Percentiles rank a stretch among this genome's conserved stretches.
Conservation (phyloP, 2,113 vertebrate genomes). For the Pitta sordida region DNA sequence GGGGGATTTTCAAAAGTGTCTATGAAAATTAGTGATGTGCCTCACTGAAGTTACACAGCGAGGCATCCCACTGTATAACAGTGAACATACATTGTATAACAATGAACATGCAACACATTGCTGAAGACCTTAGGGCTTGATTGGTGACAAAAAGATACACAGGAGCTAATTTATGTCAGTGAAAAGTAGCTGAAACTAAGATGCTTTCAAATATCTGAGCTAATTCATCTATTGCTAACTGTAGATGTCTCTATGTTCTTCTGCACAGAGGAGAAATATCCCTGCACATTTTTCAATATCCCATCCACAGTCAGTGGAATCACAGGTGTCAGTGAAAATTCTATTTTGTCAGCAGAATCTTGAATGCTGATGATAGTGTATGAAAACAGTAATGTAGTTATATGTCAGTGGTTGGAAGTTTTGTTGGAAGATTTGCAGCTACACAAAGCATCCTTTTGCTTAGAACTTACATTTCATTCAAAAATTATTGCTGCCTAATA, state of each 20-base stretch:
- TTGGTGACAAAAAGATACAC: background rate
- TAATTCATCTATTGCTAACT: background rate
- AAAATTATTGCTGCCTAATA: background rate
- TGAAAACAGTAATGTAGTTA: background rate
- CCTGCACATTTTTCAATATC: background rate
- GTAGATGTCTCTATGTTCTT: background rate
- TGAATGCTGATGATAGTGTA: background rate
- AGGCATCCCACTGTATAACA: background rate
- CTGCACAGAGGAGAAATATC: background rate
- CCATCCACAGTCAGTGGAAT: background rate
- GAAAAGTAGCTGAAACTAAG: background rate
- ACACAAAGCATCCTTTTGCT: background rate
- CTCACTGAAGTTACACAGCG: background rate
- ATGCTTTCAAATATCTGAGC: background rate
- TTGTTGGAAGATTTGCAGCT: constrained; percentile 6
- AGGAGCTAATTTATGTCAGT: background rate
- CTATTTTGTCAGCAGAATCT: background rate
- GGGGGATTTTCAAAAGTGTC: background rate
- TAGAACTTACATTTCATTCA: background rate
- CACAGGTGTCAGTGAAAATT: background rate
- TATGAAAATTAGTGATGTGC: background rate
- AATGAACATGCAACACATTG: background rate
- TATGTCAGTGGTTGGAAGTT: background rate
- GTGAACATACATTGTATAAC: background rate
- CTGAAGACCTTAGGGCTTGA: background rate